Evolutionary conservation across 2,113 vertebrate species (phyloP), one percentile per base, ranked within the genome.

Genomic region (Gambusia holbrooki): DNA sequence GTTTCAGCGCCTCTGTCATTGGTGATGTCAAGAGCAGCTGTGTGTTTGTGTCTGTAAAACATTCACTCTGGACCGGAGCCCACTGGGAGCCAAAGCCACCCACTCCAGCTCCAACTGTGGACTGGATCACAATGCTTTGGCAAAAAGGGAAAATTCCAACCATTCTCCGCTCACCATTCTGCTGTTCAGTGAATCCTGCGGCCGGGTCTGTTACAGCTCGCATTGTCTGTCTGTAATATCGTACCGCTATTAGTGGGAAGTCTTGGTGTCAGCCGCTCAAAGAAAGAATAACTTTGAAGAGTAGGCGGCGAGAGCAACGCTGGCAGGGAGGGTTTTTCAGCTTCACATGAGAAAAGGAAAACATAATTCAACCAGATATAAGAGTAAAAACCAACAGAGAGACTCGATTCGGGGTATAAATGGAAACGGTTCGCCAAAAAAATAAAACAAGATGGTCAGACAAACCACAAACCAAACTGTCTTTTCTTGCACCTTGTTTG

Each of bases 11-110:
- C 61, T 67, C 66, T 68, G 58, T 64, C 11, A 40, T 58, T 45
- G 81, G 66, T 81, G 77, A 84, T 84, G 82, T 89, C 69, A 63
- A 60, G 79, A 76, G 74, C 88, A 91, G 89, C 88, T 91, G 87
- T 58, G 66, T 69, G 68, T 85, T 80, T 79, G 71, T 83, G 76
- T 80, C 78, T 65, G 80, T 83, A 8, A 85, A 87, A 80, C 84
- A 84, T 82, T 84, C 73, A 67, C 14, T 40, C 73, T 90, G 88
- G 88, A 84, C 62, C 0, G n/a, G 27, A 67, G 87, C 81, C 85
- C 81, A 67, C 73, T 77, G 84, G 77, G 71, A 87, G 72, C 75
- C 86, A 63, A 79, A 89, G 79, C 73, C 86, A 51, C 90, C 90
- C 89, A 87, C 89, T 90, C 25, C 25, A 48, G 25, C 51, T 58